Conservation (phyloP, 53 echinoderm and acorn worm species). For the Apostichopus leukothele region DNA sequence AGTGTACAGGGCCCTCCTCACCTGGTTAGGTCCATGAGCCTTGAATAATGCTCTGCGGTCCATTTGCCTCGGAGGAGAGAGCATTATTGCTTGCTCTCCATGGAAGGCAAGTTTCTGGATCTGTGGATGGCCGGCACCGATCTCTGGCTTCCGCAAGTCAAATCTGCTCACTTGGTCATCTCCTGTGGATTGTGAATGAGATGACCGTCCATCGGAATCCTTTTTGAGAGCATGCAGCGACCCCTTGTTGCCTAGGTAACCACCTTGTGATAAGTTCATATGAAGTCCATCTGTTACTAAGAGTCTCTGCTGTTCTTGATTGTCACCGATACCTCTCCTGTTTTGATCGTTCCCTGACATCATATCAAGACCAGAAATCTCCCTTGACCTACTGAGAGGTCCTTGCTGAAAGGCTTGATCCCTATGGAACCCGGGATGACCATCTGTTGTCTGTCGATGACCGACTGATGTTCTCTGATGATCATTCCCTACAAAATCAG, state of each 20-base stretch:
- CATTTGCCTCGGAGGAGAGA: constrained; percentile 59
- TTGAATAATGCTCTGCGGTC: constrained; percentile 45
- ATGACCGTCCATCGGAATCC: neutral
- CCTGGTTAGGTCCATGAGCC: constrained; percentile 1
- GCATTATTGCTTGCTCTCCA: constrained; percentile 37
- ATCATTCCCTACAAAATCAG: neutral
- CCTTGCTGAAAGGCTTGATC: neutral
- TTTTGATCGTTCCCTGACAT: neutral
- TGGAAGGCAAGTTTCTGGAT: neutral
- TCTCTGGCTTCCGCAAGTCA: neutral
- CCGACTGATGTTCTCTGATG: neutral
- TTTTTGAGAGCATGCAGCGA: neutral
- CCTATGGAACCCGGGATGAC: neutral
- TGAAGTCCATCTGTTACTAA: neutral
- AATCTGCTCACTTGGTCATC: neutral
- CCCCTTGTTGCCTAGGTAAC: neutral
- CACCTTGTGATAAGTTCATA: neutral
- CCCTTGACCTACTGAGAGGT: neutral
- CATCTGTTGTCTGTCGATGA: neutral
- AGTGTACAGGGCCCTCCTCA: neutral
- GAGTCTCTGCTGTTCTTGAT: neutral
- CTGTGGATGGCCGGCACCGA: neutral
- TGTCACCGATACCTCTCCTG: neutral
- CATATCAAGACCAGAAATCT: neutral
- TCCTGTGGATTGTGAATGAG: neutral